Conservation (phyloP, 2,888 invertebrate species). For the Calliphora vomitoria region DNA sequence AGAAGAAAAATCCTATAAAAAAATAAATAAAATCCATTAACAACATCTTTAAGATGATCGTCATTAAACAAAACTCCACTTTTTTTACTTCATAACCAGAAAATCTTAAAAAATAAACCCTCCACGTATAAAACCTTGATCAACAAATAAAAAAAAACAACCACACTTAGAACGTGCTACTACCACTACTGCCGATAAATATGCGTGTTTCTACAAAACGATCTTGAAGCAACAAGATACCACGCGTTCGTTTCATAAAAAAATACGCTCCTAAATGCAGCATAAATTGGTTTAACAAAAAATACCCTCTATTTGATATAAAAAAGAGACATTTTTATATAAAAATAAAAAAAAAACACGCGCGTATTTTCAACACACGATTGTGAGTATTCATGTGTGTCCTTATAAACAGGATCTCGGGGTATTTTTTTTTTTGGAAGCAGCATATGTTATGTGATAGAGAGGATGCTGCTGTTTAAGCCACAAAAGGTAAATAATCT, state of each 20-base stretch:
- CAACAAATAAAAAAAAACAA: constrained; percentile 47
- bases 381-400: not conserved
- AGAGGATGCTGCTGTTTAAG: constrained; percentile 58
- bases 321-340: constrained; percentile 73
- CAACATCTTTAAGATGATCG: constrained; percentile 42
- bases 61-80: constrained; percentile 40
- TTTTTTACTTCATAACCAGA: not conserved
- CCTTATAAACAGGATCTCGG: constrained; percentile 44
- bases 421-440: not conserved
- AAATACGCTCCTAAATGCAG: constrained; percentile 9
- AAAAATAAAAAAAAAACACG: constrained; percentile 60
- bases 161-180: constrained; percentile 66
- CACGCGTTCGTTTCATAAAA: constrained; percentile 55
- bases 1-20: not conserved
- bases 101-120: constrained; percentile 40
- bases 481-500: constrained; percentile 72
- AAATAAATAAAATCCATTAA: constrained; percentile 49
- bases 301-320: constrained; percentile 71
- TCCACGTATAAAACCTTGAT: constrained; percentile 56
- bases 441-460: constrained; percentile 62
- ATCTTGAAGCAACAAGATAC: constrained; percentile 68
- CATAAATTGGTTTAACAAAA: constrained; percentile 33
- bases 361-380: constrained; percentile 43
- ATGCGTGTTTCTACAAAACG: constrained; percentile 10
- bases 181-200: not conserved